Evolutionary conservation across 2,797 vertebrate genomes (phyloP), one percentile per base, ranked within the genome.

Genomic region (Chrosomus eos): DNA sequence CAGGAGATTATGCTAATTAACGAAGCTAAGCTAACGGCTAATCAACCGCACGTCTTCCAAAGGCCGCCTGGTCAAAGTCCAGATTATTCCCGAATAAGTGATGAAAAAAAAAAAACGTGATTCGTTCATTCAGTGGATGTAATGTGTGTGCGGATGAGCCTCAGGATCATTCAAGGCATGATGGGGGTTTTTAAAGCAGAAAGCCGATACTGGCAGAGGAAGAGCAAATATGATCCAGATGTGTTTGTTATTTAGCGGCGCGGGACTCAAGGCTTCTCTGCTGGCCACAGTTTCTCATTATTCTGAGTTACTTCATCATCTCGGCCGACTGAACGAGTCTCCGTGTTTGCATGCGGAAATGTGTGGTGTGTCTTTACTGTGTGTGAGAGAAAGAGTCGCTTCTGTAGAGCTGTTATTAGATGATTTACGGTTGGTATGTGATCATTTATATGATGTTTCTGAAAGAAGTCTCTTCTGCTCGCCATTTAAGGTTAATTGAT

Each of bases 141-240:
- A 21, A 33, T 33, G 21, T n/a, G 45, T 40, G 83, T 85, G 82
- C 74, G 38, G 66, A 71, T 64, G 33, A 80, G 70, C 38, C 38
- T 43, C 40, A 7, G 43, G 43, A 14, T 4, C 11, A 62, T 40
- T 85, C 72, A 84, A 80, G 73, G 51, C 76, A 76, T 89, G 66
- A 86, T 83, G 73, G n/a, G 66, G 82, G 67, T 84, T 48, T 76
- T 66, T 68, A 83, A 79, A 85, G 87, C 80, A 88, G 87, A 81
- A 89, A 88, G 82, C 76, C 62, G n/a, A 87, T 88, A 85, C 87
- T 89, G 87, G 84, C 85, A 78, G 87, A 89, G 89, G 86, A 91
- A 90, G 86, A 38, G 55, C 70, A 89, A 87, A 90, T 91, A 89
- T 87, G 87, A 88, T 89, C 89, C 90, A 91, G 87, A 89, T 91